These are phyloP conservation scores for Phalacrocorax brasilianus DNA, from an alignment of 2,113 vertebrate genomes.

Conservation along the genomic window DNA sequence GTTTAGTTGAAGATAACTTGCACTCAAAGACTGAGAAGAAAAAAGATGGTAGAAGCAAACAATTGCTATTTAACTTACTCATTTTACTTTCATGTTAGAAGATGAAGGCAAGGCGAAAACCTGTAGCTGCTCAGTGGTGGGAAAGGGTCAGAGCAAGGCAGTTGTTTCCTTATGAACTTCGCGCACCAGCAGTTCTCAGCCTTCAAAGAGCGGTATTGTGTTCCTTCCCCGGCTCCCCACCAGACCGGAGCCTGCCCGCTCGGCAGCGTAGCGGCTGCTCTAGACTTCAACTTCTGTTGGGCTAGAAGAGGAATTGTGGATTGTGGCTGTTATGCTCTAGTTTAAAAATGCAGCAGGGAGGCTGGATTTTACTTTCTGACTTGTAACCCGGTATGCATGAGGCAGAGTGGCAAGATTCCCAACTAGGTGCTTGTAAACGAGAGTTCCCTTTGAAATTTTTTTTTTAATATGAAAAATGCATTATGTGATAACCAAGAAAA, in stretches of 20 bases:
- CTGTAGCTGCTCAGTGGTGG: neutral
- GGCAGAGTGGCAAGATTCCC: neutral
- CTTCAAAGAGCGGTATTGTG: neutral
- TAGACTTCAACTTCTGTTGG: neutral
- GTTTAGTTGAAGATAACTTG: neutral
- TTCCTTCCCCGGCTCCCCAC: neutral
- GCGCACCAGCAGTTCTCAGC: neutral
- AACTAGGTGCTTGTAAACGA: neutral
- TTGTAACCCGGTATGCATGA: neutral
- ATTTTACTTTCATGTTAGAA: neutral
- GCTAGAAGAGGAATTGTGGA: neutral
- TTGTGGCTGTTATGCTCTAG: neutral
- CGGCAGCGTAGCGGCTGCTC: rapidly evolving
- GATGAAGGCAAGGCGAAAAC: neutral
- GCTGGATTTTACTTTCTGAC: neutral
- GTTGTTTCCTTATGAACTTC: neutral
- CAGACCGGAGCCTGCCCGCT: rapidly evolving
- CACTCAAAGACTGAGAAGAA: neutral
- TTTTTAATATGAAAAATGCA: neutral
- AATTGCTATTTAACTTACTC: neutral
- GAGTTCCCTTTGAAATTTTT: neutral
- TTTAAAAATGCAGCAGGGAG: neutral
- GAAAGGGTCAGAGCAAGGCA: neutral
- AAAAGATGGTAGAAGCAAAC: neutral
- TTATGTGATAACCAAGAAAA: neutral